Percentiles rank a stretch among this genome's conserved stretches.
phyloP scores from a whole-genome alignment of 2,113 vertebrate species.

The Tragelaphus imberbis region DNA sequence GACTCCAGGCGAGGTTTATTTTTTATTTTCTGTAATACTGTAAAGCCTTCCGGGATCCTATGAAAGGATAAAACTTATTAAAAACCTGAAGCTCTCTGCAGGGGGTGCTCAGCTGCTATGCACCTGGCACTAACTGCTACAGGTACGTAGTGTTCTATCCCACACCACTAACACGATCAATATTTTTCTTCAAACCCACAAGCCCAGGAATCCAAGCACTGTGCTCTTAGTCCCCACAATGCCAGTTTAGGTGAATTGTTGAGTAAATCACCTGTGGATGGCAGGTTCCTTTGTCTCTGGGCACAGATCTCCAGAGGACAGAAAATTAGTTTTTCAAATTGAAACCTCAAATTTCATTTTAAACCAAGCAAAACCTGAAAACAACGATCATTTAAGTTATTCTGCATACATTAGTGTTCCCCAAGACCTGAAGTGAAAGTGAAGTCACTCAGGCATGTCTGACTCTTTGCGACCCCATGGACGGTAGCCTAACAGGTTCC shows the following conservation, averaged over 20 bases:
- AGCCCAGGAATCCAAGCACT: not conserved
- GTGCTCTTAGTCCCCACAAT: not conserved
- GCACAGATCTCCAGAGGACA: not conserved
- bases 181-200: not conserved
- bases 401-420: not conserved
- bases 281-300: not conserved
- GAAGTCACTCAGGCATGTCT: not conserved
- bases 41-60: not conserved
- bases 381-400: not conserved
- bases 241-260: not conserved
- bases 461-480: not conserved
- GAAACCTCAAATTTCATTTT: not conserved
- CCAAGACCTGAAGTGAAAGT: not conserved
- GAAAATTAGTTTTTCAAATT: not conserved
- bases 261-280: not conserved
- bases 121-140: not conserved
- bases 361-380: not conserved
- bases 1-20: not conserved
- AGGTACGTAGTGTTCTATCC: not conserved
- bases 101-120: not conserved
- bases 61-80: not conserved
- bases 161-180: not conserved
- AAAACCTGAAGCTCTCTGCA: not conserved
- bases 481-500: not conserved
- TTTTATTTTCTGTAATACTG: not conserved